These are phyloP conservation scores for Passer domesticus DNA, from an alignment of 2,113 vertebrate species.

Conservation along the genomic window DNA sequence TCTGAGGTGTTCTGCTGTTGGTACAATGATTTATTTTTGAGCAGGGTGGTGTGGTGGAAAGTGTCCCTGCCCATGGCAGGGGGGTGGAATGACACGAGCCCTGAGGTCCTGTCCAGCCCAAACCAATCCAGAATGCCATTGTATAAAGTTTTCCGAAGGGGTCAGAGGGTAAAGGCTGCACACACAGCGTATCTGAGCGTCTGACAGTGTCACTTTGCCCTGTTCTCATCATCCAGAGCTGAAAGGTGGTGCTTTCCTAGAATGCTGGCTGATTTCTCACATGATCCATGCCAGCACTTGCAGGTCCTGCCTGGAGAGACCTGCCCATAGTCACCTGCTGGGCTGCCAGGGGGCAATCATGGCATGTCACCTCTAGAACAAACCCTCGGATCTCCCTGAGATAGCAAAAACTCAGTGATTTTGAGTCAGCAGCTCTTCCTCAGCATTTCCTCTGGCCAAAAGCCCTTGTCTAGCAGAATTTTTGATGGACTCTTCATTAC, in stretches of 20 bases:
- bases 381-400: background rate
- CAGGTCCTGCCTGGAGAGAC: background rate
- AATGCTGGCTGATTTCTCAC: background rate
- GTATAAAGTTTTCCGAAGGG: background rate
- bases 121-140: background rate
- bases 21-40: background rate
- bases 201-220: background rate
- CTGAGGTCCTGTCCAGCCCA: background rate
- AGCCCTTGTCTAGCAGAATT: background rate
- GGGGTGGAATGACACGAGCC: background rate
- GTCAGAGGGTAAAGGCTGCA: background rate
- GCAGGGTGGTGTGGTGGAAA: background rate
- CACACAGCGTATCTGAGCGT: rapidly evolving
- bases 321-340: background rate
- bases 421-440: background rate
- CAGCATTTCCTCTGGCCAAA: background rate
- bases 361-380: background rate
- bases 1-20: background rate
- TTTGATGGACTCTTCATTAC: background rate
- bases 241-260: background rate
- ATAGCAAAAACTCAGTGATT: background rate
- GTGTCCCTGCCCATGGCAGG: background rate
- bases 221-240: background rate
- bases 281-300: background rate
- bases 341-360: rapidly evolving